Percentiles rank a stretch among this genome's conserved stretches.
phyloP scores from a whole-genome alignment of 2,888 invertebrate species.

The Lysandra bellargus region DNA sequence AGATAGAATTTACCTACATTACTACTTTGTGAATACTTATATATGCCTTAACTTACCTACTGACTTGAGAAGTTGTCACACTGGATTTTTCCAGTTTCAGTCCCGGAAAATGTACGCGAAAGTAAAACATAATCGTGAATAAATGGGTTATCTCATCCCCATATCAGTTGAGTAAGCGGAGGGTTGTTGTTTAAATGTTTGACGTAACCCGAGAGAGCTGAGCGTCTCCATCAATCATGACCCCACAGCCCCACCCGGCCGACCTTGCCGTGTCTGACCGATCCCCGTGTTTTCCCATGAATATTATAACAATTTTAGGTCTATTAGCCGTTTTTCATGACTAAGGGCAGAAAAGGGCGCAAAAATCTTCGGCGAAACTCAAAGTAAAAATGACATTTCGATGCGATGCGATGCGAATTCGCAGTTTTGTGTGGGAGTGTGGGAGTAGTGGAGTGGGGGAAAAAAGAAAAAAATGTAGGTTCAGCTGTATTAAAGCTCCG shows the following conservation, averaged over 20 bases:
- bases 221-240: conserved; percentile 28
- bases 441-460: too few relatives aligned
- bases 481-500: too few relatives aligned
- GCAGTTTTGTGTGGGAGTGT: too few relatives aligned
- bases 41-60: too few relatives aligned
- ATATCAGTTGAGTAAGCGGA: conserved; percentile 14
- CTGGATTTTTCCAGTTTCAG: background rate
- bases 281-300: conserved; percentile 19
- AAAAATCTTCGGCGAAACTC: too few relatives aligned
- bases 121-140: background rate
- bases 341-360: background rate
- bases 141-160: conserved; percentile 18
- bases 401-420: too few relatives aligned
- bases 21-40: too few relatives aligned
- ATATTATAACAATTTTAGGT: background rate
- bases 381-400: too few relatives aligned
- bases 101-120: background rate
- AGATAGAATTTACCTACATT: too few relatives aligned
- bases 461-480: too few relatives aligned
- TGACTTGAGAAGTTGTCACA: too few relatives aligned
- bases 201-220: conserved; percentile 25
- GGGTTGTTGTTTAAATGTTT: conserved; percentile 29
- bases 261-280: conserved; percentile 23
- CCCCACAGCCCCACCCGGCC: background rate
- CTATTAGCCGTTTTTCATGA: background rate